Base-by-base conservation (phyloP, 2,797 vertebrate genomes). In the Lithobates sylvaticus region DNA sequence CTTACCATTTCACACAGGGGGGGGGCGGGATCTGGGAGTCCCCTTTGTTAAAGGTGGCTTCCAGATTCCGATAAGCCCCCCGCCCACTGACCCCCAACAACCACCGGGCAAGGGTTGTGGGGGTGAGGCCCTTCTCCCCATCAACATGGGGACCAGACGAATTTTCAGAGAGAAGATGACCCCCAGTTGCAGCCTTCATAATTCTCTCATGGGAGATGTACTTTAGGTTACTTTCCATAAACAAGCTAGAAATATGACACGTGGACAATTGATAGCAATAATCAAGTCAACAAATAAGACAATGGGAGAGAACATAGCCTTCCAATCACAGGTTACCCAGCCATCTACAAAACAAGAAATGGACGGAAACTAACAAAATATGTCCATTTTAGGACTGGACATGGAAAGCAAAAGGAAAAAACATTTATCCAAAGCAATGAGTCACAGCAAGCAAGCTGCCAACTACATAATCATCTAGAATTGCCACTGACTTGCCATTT, bases 391-490 rank as follows among this genome's bases (percentile, higher is more conserved):
- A 39, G 65, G 50, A 78, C 34, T n/a, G 50, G 50, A 58, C 44
- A 64, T 18, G 64, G 36, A 73, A 78, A 84, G 58, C 68, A 54
- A 32, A 39, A 23, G 65, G 74, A 23, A 71, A 54, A 70, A 39
- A 32, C 67, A 84, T 70, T 85, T 85, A 73, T 85, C 76, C 69
- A 23, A 67, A 79, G 76, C 76, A 65, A 79, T 85, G 84, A 85
- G 68, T 79, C 84, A 85, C 54, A 42, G 54, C 15, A 12, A 26
- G 39, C 27, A 15, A 29, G 54, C 69, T 79, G 76, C 70, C 69
- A 79, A 68, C 68, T 47, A 74, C 67, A 85, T 79, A 79, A 74
- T 79, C 73, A 74, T 79, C 13, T 5, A 50, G 76, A 73, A 79
- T 74, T 47, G 76, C 75, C 83, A 54, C 23, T 78, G 65, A 78